Base-by-base conservation (phyloP, 1,140 invertebrate species). In the Cephus cinctus region DNA sequence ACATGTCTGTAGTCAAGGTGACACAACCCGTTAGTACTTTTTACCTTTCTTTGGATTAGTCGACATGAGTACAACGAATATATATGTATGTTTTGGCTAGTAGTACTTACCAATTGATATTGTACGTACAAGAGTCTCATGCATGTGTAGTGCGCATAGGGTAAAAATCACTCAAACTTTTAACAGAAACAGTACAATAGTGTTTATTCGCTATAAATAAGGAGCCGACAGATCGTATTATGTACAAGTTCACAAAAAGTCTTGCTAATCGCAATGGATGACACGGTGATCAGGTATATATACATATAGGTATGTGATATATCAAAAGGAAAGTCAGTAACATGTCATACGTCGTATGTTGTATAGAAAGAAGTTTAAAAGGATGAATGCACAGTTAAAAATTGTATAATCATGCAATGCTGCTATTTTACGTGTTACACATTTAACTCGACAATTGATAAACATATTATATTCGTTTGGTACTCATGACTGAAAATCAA, bases 151-250 rank as follows among this genome's bases (percentile, higher is more conserved):
- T 21, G 39, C 21, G 12, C 20, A 54, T 45, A 49, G 27, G 42
- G 30, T 36, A 46, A 45, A 40, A 19, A 43, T 45, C 43, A 54
- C 46, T 54, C 41, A 50, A 54, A 54, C 19, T 50, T 54, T 43
- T 34, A 54, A 49, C 25, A 54, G 39, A 54, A 41, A 41, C 18
- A 8, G 11, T 23, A 15, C 9, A 41, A 41, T 20, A 21, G 12
- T 15, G n/a, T 12, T 41, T 41, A 38, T 41, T 20, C 20, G n/a
- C 25, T 27, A 27, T 8, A 27, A n/a, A 27, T 27, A 27, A 6
- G 6, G 25, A 6, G n/a, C 25, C 25, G 6, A 8, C n/a, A 27
- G 6, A 27, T 8, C 25, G 25, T 27, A 27, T n/a, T 27, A 27
- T 27, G 25, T 27, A 27, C 25, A 27, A 27, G 25, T 27, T 27